Base-by-base conservation (phyloP, 2,797 vertebrate species). In the Sebastes hopkinsi region DNA sequence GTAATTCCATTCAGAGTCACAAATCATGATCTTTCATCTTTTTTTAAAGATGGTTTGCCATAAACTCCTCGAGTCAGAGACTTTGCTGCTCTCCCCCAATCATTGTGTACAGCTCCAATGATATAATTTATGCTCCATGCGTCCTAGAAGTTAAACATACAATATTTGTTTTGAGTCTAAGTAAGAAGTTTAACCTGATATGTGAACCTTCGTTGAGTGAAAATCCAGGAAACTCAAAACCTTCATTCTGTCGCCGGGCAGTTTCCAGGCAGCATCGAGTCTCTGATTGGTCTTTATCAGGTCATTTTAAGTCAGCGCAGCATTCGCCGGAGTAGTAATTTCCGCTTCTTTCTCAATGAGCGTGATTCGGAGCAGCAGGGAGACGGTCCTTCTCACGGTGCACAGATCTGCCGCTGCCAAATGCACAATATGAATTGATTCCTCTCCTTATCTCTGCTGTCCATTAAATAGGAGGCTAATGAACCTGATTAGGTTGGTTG, bases 401-500 rank as follows among this genome's bases (percentile, higher is more conserved):
- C 32, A 13, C 74, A 23, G 83, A 81, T 75, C 67, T 58, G 65
- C 29, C 1, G 16, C 83, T 23, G 79, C 83, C 87, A 90, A 89
- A 86, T 69, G 83, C 84, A 86, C 88, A 90, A 92, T 90, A 86
- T 81, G 83, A 89, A 85, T 78, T 88, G 87, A 92, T 89, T 89
- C 67, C 36, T 74, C 76, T 85, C 65, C 83, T 88, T 82, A 86
- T 87, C 84, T 38, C 18, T 46, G 22, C 72, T 72, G 85, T 76
- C 85, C 82, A 52, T 88, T 92, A 92, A 92, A 91, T 67, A 66
- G 67, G 38, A 79, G 61, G 77, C 83, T 92, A 89, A 92, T 88
- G 88, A 90, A 62, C 5, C 82, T 79, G 87, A 93, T 91, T 80
- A 70, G 85, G 67, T 66, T 5, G 81, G 67, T 78, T 58, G 54